A percentile compares a stretch with the other conserved stretches of the same genome.
Conservation (phyloP, 2,797 vertebrate species). For the Falco columbarius region DNA sequence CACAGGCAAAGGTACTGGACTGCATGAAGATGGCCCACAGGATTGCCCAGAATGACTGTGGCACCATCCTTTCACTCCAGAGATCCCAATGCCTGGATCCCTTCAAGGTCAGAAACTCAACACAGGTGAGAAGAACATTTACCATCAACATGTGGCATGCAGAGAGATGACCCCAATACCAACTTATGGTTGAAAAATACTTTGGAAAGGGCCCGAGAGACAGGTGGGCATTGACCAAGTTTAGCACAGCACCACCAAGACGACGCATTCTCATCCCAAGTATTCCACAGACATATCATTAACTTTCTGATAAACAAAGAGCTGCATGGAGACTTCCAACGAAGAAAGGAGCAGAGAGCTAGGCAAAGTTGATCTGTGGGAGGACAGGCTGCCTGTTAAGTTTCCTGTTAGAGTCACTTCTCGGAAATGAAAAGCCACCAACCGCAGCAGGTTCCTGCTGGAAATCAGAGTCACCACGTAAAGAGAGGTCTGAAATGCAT, state of each 20-base stretch:
- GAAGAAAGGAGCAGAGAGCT: not conserved
- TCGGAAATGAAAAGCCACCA: not conserved
- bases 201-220: not conserved
- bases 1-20: not conserved
- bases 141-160: rapidly evolving
- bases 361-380: not conserved
- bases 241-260: not conserved
- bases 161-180: not conserved
- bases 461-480: not conserved
- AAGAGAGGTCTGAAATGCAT: not conserved
- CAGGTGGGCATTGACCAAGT: not conserved
- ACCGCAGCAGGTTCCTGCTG: not conserved
- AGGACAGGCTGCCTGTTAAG: not conserved
- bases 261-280: not conserved
- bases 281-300: not conserved
- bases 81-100: not conserved
- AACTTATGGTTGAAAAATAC: not conserved
- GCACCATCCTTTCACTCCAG: not conserved
- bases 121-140: not conserved
- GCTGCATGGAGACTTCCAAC: not conserved
- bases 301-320: not conserved
- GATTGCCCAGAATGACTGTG: not conserved
- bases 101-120: not conserved
- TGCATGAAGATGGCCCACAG: not conserved
- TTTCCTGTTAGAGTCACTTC: not conserved